phyloP scores from a whole-genome alignment of 2,888 invertebrate species.

The Diogma glabrata region DNA sequence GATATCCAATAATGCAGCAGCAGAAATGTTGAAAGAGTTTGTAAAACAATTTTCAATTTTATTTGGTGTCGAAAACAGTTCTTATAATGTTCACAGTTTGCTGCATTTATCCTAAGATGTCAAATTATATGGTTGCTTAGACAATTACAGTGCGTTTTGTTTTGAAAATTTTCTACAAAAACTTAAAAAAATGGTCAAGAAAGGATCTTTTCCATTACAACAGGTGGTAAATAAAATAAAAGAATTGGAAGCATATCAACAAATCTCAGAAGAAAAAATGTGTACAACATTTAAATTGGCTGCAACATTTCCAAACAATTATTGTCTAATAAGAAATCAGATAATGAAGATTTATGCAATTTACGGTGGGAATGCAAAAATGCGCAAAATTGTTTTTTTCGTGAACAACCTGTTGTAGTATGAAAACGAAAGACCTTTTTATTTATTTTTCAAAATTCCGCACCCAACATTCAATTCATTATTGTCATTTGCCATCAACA shows the following conservation, averaged over 20 bases:
- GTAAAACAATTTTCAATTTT: neutral
- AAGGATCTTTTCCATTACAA: neutral
- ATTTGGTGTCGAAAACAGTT: neutral
- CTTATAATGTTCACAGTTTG: neutral
- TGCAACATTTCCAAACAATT: neutral
- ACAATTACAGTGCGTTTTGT: neutral
- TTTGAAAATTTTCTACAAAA: neutral
- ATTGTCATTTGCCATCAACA: too few relatives aligned
- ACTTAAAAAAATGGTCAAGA: neutral
- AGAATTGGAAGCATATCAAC: neutral
- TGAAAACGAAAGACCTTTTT: too few relatives aligned
- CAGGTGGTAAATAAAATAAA: neutral
- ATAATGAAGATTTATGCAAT: too few relatives aligned
- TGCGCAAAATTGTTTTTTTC: too few relatives aligned
- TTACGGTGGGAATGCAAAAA: too few relatives aligned
- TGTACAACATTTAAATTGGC: neutral
- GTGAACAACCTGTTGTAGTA: too few relatives aligned
- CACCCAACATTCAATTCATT: too few relatives aligned
- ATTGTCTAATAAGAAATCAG: too few relatives aligned
- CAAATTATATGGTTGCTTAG: slow-evolving; percentile 1
- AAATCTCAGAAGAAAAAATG: neutral
- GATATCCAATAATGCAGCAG: too few relatives aligned
- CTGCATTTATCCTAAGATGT: neutral
- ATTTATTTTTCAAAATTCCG: too few relatives aligned
- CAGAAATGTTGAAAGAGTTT: neutral